A percentile compares a stretch with the other conserved stretches of the same genome.
phyloP scores from a whole-genome alignment of 2,888 invertebrate genomes.

The Trimorus sp. region DNA sequence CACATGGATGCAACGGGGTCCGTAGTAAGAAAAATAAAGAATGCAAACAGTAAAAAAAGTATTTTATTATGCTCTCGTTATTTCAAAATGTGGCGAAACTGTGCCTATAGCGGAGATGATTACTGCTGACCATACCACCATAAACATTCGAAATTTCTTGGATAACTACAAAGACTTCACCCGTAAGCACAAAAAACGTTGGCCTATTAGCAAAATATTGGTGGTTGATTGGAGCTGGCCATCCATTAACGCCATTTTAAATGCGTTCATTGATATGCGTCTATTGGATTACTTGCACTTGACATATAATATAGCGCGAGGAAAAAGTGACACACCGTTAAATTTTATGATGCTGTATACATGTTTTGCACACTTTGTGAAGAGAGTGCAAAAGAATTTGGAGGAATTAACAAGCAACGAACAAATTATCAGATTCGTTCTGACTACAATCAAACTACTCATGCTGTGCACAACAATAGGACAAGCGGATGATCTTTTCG shows the following conservation, averaged over 20 bases:
- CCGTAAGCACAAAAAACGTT: background rate
- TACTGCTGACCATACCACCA: constrained; percentile 16
- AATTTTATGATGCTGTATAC: constrained; percentile 12
- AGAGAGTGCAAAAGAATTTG: constrained; percentile 3
- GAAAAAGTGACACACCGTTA: constrained; percentile 1
- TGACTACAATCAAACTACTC: constrained; percentile 7
- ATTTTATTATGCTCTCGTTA: constrained; percentile 1
- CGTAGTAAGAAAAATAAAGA: constrained; percentile 11
- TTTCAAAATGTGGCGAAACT: background rate
- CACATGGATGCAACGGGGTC: constrained; percentile 22
- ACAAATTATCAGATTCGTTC: background rate
- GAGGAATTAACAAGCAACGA: constrained; percentile 6
- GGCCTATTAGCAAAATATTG: constrained; percentile 12
- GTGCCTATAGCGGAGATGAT: constrained; percentile 23
- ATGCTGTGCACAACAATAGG: background rate
- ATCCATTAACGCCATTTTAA: too few relatives aligned
- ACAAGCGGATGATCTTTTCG: background rate
- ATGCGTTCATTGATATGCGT: constrained; percentile 1
- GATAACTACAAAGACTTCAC: background rate
- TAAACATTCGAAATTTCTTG: constrained; percentile 4
- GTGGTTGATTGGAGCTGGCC: constrained; percentile 19
- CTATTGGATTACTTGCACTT: constrained; percentile 1
- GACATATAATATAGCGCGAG: background rate
- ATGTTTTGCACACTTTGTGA: constrained; percentile 6
- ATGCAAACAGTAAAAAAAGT: too few relatives aligned